Percentiles rank a stretch among this genome's conserved stretches.
Evolutionary conservation across 2,113 vertebrate species (phyloP).

Genomic region (Ictalurus furcatus): DNA sequence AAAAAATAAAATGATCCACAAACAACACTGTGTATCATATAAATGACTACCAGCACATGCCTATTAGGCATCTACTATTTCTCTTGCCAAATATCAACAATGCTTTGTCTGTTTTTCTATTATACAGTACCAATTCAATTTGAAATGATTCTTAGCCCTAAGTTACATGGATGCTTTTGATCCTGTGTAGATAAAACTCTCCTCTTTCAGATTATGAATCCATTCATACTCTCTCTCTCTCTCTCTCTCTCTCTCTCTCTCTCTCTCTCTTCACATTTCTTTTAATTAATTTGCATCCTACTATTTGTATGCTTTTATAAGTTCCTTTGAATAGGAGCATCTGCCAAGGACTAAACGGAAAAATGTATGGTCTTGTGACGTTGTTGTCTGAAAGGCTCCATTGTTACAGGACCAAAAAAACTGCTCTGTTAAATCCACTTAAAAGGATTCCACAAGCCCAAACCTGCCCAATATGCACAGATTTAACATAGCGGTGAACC

Average conservation of each 20-base stretch:
- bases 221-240: background rate
- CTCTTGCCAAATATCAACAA: background rate
- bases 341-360: slow-evolving; percentile 27
- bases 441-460: slow-evolving; percentile 22
- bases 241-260: too few relatives aligned
- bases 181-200: background rate
- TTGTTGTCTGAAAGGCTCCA: slow-evolving; percentile 27
- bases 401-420: slow-evolving; percentile 27
- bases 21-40: background rate
- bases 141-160: slow-evolving; percentile 3
- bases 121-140: background rate
- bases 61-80: background rate
- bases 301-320: slow-evolving; percentile 19
- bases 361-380: slow-evolving; percentile 34
- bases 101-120: background rate
- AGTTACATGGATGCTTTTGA: slow-evolving; percentile 7
- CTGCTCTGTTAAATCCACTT: slow-evolving; percentile 27
- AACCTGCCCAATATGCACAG: slow-evolving; percentile 29
- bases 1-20: background rate
- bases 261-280: background rate
- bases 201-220: background rate
- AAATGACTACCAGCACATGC: background rate
- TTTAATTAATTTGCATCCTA: slow-evolving; percentile 5
- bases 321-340: background rate
- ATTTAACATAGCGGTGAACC: slow-evolving; percentile 14